Evolutionary conservation across 2,888 invertebrate species (phyloP).

Genomic region (Microctonus aethiopoides): DNA sequence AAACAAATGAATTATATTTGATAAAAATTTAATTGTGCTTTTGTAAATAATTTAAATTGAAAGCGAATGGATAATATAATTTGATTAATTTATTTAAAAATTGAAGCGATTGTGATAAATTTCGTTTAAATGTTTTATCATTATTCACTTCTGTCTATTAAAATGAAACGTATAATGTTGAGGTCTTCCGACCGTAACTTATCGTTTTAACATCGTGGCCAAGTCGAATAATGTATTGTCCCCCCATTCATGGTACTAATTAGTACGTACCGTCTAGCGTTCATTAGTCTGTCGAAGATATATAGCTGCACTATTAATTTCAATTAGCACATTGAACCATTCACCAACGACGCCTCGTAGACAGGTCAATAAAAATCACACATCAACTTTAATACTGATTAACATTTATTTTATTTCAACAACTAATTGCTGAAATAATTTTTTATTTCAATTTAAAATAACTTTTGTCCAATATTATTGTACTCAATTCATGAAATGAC

Average conservation of each 20-base stretch:
- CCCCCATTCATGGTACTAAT: constrained; percentile 45
- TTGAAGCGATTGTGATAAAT: no score
- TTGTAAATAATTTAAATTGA: no score
- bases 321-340: constrained; percentile 43
- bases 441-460: background rate
- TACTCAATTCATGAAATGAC: background rate
- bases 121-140: background rate
- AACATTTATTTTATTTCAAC: background rate
- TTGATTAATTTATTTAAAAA: no score
- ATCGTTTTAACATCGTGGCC: constrained; percentile 1
- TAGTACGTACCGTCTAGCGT: constrained; percentile 46
- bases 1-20: no score
- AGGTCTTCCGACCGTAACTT: constrained; percentile 16
- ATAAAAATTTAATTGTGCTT: no score
- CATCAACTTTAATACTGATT: no score
- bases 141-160: background rate
- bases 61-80: no score
- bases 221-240: constrained; percentile 46
- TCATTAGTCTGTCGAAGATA: constrained; percentile 47
- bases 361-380: constrained; percentile 7
- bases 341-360: background rate
- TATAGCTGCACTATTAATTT: constrained; percentile 50
- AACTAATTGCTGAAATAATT: no score
- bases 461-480: background rate
- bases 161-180: background rate